phyloP scores from a whole-genome alignment of 2,113 vertebrate genomes.

The Bambusicola thoracicus region DNA sequence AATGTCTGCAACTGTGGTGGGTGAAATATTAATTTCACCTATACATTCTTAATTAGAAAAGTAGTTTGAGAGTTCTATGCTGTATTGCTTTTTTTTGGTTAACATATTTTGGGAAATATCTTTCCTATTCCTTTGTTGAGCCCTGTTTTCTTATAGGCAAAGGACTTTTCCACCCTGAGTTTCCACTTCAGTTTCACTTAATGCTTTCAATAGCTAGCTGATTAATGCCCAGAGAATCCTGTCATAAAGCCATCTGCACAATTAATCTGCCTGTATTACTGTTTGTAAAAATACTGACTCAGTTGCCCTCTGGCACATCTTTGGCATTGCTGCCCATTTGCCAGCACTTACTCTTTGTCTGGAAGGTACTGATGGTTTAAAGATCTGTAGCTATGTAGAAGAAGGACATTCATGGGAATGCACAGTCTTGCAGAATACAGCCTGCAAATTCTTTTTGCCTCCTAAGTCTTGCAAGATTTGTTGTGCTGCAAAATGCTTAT shows the following conservation, averaged over 20 bases:
- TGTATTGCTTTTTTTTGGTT: neutral
- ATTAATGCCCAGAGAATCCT: neutral
- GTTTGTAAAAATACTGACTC: accelerated
- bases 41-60: neutral
- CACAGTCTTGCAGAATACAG: neutral
- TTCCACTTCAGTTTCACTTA: neutral
- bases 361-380: neutral
- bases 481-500: neutral
- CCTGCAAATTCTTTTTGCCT: neutral
- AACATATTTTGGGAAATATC: neutral
- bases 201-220: neutral
- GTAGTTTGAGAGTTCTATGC: neutral
- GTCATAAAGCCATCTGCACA: neutral
- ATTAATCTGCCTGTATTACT: neutral
- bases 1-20: neutral
- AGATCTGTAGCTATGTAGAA: neutral
- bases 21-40: slow-evolving; percentile 8
- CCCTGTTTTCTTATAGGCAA: neutral
- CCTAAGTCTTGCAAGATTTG: neutral
- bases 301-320: accelerated
- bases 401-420: too few relatives aligned
- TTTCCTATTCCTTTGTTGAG: neutral
- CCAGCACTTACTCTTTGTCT: neutral
- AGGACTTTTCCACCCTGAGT: neutral
- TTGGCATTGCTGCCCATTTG: neutral